Conservation (phyloP, 1,140 invertebrate genomes). For the Antheraea pernyi region DNA sequence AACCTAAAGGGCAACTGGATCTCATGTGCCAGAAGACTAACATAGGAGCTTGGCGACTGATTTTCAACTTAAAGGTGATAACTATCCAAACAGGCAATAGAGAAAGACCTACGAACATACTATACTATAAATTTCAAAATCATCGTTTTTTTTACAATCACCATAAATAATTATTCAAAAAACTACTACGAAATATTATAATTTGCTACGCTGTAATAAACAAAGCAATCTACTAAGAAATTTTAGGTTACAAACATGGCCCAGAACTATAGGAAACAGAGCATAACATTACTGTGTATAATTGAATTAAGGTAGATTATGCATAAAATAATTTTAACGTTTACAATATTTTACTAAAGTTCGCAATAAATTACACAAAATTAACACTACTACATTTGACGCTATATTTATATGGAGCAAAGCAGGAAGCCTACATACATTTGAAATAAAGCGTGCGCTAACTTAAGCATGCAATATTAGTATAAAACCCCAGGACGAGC, state of each 20-base stretch:
- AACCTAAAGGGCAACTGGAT: no score
- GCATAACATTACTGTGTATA: constrained; percentile 48
- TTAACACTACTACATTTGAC: background rate
- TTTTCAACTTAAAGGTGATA: no score
- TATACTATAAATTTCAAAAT: no score
- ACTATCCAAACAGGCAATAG: no score
- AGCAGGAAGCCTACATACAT: background rate
- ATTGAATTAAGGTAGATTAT: background rate
- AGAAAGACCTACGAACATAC: no score
- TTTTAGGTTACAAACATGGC: constrained; percentile 59
- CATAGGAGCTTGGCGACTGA: no score
- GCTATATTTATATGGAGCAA: background rate
- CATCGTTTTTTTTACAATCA: no score
- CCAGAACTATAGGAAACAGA: constrained; percentile 61
- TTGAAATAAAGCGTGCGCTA: background rate
- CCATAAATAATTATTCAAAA: background rate
- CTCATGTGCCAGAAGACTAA: no score
- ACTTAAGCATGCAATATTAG: constrained; percentile 13
- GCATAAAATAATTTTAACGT: background rate
- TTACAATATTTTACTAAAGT: background rate
- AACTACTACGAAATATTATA: constrained; percentile 2
- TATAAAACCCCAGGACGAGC: constrained; percentile 56
- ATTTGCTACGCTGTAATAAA: background rate
- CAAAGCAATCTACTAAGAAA: background rate
- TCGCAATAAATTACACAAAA: background rate